phyloP scores from a whole-genome alignment of 2,888 invertebrate species.

The Drosophila kanekoi region DNA sequence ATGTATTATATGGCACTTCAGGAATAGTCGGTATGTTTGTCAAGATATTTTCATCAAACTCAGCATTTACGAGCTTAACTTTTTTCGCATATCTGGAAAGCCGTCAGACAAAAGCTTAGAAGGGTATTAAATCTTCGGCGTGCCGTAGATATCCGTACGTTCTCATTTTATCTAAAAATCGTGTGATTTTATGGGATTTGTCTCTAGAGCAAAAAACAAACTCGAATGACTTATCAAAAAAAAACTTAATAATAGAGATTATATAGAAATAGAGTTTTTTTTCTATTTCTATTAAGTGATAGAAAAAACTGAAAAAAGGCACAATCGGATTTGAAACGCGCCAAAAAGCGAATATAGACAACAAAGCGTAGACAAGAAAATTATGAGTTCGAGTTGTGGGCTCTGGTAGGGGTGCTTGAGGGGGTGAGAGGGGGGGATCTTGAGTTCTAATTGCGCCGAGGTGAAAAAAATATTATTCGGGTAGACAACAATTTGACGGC shows the following conservation, averaged over 20 bases:
- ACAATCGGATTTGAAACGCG: slow-evolving; percentile 51
- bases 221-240: slow-evolving; percentile 36
- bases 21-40: too few relatives aligned
- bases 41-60: too few relatives aligned
- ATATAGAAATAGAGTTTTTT: slow-evolving; percentile 13
- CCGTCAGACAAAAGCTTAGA: too few relatives aligned
- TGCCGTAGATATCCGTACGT: too few relatives aligned
- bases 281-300: slow-evolving; percentile 7
- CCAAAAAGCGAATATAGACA: slow-evolving; percentile 42
- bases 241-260: slow-evolving; percentile 30
- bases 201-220: not conserved
- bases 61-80: too few relatives aligned
- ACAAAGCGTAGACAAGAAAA: slow-evolving; percentile 39
- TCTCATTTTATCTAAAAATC: not conserved
- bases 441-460: slow-evolving; percentile 39
- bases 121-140: too few relatives aligned
- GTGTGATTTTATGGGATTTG: slow-evolving; percentile 7
- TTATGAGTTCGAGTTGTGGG: slow-evolving; percentile 14
- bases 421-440: not conserved
- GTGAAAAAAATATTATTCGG: slow-evolving; percentile 26
- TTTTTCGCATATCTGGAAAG: too few relatives aligned
- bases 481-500: slow-evolving; percentile 36
- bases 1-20: too few relatives aligned
- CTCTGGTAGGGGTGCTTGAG: too few relatives aligned
- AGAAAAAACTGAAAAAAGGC: not conserved